Percentiles rank a stretch among this genome's conserved stretches.
Evolutionary conservation across 2,113 vertebrate genomes (phyloP).

Genomic region (Apistogramma diplotaenia): DNA sequence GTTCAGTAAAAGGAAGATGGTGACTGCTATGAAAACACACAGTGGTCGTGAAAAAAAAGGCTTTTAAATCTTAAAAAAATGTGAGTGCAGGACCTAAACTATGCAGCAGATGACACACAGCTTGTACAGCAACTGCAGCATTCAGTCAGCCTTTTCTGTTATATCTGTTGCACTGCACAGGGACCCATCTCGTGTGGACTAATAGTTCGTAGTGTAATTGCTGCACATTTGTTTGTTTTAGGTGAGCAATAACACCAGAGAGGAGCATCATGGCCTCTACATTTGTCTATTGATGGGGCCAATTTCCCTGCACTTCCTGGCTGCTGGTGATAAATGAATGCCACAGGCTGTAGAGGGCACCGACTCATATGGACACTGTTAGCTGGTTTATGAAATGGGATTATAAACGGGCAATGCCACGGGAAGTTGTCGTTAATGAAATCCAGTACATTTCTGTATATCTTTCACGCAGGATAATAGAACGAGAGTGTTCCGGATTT

Average conservation of each 20-base stretch:
- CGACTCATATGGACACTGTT: background rate
- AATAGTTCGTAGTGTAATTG: conserved; percentile 24
- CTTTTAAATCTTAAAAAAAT: background rate
- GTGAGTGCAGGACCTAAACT: background rate
- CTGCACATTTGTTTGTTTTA: conserved; percentile 50
- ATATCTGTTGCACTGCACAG: background rate
- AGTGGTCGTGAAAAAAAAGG: background rate
- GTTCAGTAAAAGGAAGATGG: background rate
- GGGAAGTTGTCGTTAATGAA: background rate
- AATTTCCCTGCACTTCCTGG: conserved; percentile 24
- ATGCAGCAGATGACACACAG: background rate
- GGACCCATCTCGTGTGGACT: background rate
- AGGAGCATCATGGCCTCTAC: conserved; percentile 18
- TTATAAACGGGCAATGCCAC: background rate
- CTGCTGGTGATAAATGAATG: conserved; percentile 29
- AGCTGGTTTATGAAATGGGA: background rate
- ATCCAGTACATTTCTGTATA: background rate
- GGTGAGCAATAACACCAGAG: conserved; percentile 28
- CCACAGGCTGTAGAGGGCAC: background rate
- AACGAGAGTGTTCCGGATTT: background rate
- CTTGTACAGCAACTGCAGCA: background rate
- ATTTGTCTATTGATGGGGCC: conserved; percentile 32
- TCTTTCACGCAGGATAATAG: background rate
- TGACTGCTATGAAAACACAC: background rate
- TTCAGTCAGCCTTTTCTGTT: background rate